These are phyloP conservation scores for Glossosoma conforme DNA, from an alignment of 1,140 invertebrate genomes.

Conservation along the genomic window DNA sequence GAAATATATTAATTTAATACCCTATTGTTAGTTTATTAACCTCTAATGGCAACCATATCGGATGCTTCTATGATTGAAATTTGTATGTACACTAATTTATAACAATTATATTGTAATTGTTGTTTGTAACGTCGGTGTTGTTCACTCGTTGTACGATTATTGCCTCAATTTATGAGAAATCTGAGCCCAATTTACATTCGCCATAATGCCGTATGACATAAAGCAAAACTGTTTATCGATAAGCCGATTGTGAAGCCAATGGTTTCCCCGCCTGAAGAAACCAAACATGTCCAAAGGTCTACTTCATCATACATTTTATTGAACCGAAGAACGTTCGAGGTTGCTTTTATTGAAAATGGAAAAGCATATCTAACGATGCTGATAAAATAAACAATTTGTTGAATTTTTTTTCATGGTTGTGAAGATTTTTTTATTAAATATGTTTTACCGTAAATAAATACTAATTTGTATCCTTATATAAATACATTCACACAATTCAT, in stretches of 20 bases:
- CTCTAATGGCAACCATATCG: too few species aligned
- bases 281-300: constrained; percentile 1
- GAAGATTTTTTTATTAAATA: not conserved
- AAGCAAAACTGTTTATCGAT: constrained; percentile 17
- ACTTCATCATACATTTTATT: constrained; percentile 24
- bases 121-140: too few species aligned
- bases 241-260: not conserved
- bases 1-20: too few species aligned
- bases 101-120: too few species aligned
- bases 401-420: constrained; percentile 1
- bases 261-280: not conserved
- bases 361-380: constrained; percentile 7
- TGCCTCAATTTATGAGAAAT: not conserved
- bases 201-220: constrained; percentile 1
- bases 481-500: not conserved
- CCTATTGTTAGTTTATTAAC: too few species aligned
- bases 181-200: constrained; percentile 5
- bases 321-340: constrained; percentile 8
- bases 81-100: constrained; percentile 7
- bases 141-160: too few species aligned
- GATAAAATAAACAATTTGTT: constrained; percentile 3
- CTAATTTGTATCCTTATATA: not conserved
- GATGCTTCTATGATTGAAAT: too few species aligned
- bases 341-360: constrained; percentile 17
- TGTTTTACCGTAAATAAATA: not conserved